A percentile compares a stretch with the other conserved stretches of the same genome.
These are phyloP conservation scores for Drosophila subpulchrella DNA, from an alignment of 1,140 invertebrate species.

Conservation along the genomic window DNA sequence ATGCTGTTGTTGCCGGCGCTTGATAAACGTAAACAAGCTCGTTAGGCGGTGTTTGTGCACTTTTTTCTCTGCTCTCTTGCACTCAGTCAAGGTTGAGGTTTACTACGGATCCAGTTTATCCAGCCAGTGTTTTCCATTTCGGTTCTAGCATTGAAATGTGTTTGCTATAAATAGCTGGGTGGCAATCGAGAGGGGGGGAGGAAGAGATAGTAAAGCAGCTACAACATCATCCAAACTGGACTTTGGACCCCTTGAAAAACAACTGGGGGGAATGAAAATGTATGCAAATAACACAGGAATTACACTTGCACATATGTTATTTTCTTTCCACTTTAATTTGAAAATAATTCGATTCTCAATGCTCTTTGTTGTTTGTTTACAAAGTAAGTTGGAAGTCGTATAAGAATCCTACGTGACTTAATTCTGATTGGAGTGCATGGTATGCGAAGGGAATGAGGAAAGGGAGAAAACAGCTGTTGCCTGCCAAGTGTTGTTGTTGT, in stretches of 20 bases:
- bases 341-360: background rate
- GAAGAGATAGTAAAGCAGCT: slow-evolving; percentile 19
- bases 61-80: slow-evolving; percentile 17
- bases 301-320: slow-evolving; percentile 4
- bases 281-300: slow-evolving; percentile 14
- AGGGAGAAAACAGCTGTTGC: slow-evolving; percentile 66
- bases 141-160: slow-evolving; percentile 22
- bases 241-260: slow-evolving; percentile 45
- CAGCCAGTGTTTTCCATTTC: slow-evolving; percentile 20
- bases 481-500: slow-evolving; percentile 20
- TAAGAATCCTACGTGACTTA: slow-evolving; percentile 31
- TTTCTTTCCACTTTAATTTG: background rate
- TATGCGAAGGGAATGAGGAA: background rate
- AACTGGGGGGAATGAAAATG: slow-evolving; percentile 17
- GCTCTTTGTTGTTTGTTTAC: slow-evolving; percentile 30
- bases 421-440: slow-evolving; percentile 56
- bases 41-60: slow-evolving; percentile 50
- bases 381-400: slow-evolving; percentile 6
- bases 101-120: slow-evolving; percentile 49
- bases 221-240: slow-evolving; percentile 24
- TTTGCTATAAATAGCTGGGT: slow-evolving; percentile 37
- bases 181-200: background rate
- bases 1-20: slow-evolving; percentile 49
- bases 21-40: slow-evolving; percentile 74
- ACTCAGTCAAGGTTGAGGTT: slow-evolving; percentile 59